Base-by-base conservation (phyloP, 1,140 invertebrate species). In the Drosophila burlai region DNA sequence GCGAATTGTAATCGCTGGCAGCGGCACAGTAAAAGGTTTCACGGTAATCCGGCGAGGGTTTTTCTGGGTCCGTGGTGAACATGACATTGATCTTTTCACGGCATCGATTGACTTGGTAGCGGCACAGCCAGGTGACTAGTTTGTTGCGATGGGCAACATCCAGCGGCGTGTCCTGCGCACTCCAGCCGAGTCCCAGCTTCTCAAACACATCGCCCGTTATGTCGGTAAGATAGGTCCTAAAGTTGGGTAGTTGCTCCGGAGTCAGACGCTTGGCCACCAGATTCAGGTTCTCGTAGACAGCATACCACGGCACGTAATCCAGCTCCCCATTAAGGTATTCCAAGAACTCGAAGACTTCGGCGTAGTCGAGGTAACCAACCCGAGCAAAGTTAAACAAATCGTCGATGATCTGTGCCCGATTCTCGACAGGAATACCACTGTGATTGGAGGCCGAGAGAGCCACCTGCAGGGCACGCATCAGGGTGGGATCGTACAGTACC, bases 371-470 rank as follows among this genome's bases (percentile, higher is more conserved):
- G 18, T 94, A 87, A 34, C 93, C 94, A 52, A 94, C 94, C 45
- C 93, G 93, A 0, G 95, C 95, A 49, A 97, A 93, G 74, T 95
- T 95, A 59, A 96, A 95, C 3, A 95, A 94, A 92, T 98, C 97
- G 79, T 97, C 96, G 2, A 98, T 91, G 2, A 97, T 93, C 82
- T 97, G 96, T 0, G 96, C 97, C 61, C 97, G 93, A 93, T 97
- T 98, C 6, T 96, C 92, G 0, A 94, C 79, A 50, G 96, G 94
- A 66, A 98, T 96, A 3, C 77, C 83, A 3, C 87, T 76, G 73
- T 94, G 94, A 31, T 93, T 76, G 0, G 75, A 62, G 26, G 72
- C 81, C 2, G 76, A 68, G 10, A 96, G 71, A 8, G 93, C 94
- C 3, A 60, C 58, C 1, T 92, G 91, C 9, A 96, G 84, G 3